phyloP scores from a whole-genome alignment of 2,113 vertebrate species.

The Struthidea cinerea region DNA sequence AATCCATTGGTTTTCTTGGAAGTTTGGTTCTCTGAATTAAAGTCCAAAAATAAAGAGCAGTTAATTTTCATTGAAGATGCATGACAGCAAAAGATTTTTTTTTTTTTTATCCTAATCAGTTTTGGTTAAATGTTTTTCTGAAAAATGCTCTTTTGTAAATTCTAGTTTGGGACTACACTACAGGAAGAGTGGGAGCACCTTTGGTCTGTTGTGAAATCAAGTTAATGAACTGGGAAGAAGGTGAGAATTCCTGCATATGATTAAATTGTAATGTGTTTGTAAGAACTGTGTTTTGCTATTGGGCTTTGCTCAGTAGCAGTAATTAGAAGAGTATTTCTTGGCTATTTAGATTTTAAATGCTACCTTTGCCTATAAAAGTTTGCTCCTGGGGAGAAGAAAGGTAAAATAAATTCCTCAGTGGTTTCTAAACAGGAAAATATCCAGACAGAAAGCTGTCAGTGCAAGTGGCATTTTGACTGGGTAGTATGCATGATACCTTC shows the following conservation, averaged over 20 bases:
- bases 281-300: not conserved
- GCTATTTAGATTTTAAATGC: not conserved
- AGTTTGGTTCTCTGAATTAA: not conserved
- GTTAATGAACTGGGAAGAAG: conserved; percentile 92
- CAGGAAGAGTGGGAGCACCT: conserved; percentile 92
- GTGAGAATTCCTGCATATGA: conserved; percentile 66
- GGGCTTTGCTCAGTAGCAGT: not conserved
- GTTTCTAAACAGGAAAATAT: not conserved
- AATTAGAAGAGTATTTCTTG: not conserved
- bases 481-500: not conserved
- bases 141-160: not conserved
- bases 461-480: not conserved
- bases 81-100: not conserved
- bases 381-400: not conserved
- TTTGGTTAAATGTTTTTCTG: not conserved
- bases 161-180: conserved; percentile 92
- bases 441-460: not conserved
- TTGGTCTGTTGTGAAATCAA: conserved; percentile 93
- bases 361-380: not conserved
- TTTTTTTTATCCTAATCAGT: not conserved
- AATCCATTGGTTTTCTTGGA: not conserved
- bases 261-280: not conserved
- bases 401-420: not conserved
- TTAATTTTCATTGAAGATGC: not conserved
- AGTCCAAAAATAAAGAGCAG: not conserved